A percentile compares a stretch with the other conserved stretches of the same genome.
Conservation (phyloP, 2,113 vertebrate genomes). For the Lasiurus cinereus region DNA sequence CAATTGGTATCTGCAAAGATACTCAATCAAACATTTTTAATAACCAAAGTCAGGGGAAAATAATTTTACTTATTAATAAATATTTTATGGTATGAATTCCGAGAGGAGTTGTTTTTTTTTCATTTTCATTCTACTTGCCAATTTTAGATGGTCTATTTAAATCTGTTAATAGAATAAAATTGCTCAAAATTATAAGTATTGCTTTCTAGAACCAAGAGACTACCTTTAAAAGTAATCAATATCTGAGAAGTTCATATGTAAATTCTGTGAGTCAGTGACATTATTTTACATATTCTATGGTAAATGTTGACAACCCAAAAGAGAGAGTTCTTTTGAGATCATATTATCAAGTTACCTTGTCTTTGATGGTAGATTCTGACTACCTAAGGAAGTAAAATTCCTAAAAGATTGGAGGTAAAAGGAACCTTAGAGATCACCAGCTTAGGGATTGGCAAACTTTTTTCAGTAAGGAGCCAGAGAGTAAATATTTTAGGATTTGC, state of each 20-base stretch:
- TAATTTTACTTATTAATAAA: slow-evolving; percentile 89
- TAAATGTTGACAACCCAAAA: neutral
- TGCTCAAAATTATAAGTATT: slow-evolving; percentile 1
- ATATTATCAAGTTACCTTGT: neutral
- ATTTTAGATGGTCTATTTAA: neutral
- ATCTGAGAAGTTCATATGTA: neutral
- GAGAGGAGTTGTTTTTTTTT: slow-evolving; percentile 18
- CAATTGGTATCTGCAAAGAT: slow-evolving; percentile 81
- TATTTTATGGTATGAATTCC: slow-evolving; percentile 87
- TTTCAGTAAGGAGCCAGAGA: neutral
- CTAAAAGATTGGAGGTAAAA: neutral
- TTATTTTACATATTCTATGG: neutral
- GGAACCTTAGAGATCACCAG: neutral
- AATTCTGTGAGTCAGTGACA: neutral
- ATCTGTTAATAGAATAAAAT: neutral
- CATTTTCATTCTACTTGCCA: slow-evolving; percentile 32
- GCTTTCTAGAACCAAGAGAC: neutral
- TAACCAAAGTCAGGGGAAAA: slow-evolving; percentile 82
- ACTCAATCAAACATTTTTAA: slow-evolving; percentile 84
- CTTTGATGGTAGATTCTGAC: neutral
- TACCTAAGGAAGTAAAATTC: neutral
- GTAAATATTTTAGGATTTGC: neutral
- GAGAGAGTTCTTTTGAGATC: neutral
- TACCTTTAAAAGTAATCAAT: neutral
- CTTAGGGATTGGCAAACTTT: neutral